Evolutionary conservation across 2,113 vertebrate genomes (phyloP).

Genomic region (Cisticola juncidis): DNA sequence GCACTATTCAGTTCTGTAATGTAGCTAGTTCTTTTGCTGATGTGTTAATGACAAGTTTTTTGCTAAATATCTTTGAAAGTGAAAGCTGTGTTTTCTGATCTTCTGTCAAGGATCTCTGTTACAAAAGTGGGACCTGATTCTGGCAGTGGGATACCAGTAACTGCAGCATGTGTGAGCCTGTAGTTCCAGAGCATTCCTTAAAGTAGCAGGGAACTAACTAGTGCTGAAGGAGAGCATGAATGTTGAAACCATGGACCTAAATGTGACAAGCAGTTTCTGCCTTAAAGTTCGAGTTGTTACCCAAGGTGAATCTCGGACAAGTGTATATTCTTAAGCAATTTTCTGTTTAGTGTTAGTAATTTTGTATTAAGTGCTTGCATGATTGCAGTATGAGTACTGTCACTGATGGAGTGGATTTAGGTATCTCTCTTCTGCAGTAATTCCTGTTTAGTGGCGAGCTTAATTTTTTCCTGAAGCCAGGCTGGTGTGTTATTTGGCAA

Average conservation of each 20-base stretch:
- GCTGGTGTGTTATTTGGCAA: not conserved
- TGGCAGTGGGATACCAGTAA: not conserved
- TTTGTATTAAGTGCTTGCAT: not conserved
- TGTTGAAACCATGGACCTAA: not conserved
- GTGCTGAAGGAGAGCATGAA: conserved; percentile 5
- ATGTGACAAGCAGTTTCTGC: not conserved
- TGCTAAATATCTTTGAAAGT: not conserved
- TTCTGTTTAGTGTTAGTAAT: not conserved
- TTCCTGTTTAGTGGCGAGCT: not conserved
- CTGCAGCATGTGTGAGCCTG: not conserved
- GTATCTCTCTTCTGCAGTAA: not conserved
- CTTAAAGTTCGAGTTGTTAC: not conserved
- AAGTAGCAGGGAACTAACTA: not conserved
- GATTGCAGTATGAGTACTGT: not conserved
- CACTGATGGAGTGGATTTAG: not conserved
- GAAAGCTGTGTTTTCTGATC: not conserved
- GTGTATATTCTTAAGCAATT: not conserved
- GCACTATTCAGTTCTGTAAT: accelerated
- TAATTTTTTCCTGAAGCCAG: not conserved
- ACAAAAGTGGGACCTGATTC: not conserved
- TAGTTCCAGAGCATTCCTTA: not conserved
- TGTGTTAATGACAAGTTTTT: not conserved
- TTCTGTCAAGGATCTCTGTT: not conserved
- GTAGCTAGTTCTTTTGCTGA: not conserved
- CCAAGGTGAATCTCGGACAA: not conserved